phyloP scores from a whole-genome alignment of 2,888 invertebrate genomes.

The Diabrotica balteata region DNA sequence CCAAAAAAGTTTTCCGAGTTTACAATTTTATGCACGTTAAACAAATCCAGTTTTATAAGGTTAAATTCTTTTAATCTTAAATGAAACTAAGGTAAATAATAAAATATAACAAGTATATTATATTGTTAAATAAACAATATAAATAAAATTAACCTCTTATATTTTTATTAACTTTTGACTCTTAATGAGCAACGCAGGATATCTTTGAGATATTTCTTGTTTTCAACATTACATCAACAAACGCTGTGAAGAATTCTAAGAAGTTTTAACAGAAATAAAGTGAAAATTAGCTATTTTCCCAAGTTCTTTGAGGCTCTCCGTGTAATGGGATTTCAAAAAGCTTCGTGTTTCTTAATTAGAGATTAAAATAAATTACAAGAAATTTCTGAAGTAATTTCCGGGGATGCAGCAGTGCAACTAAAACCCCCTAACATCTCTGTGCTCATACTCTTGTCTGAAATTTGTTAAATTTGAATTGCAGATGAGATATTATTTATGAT shows the following conservation, averaged over 20 bases:
- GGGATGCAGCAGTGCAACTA: conserved; percentile 24
- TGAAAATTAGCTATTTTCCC: conserved; percentile 19
- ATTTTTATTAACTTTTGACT: too few species aligned
- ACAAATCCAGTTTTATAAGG: too few species aligned
- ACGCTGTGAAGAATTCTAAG: conserved; percentile 4
- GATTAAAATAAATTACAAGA: conserved; percentile 30
- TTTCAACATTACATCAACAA: background rate
- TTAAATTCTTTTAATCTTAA: too few species aligned
- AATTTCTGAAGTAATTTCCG: conserved; percentile 23
- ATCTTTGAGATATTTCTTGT: conserved; percentile 1
- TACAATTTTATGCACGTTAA: too few species aligned
- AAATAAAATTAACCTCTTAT: too few species aligned
- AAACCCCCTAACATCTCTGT: conserved; percentile 15
- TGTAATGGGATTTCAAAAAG: conserved; percentile 41
- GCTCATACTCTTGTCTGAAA: conserved; percentile 14
- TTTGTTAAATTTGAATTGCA: conserved; percentile 23
- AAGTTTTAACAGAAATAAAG: conserved; percentile 1
- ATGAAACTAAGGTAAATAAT: too few species aligned
- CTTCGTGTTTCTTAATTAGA: conserved; percentile 30
- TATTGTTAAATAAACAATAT: too few species aligned
- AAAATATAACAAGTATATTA: too few species aligned
- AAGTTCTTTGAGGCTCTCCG: conserved; percentile 16
- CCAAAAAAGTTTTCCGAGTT: too few species aligned
- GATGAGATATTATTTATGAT: conserved; percentile 24
- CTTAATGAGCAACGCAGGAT: background rate